phyloP scores from a whole-genome alignment of 37 sponge, comb jelly and placozoan genomes.

The Spongia lamella region DNA sequence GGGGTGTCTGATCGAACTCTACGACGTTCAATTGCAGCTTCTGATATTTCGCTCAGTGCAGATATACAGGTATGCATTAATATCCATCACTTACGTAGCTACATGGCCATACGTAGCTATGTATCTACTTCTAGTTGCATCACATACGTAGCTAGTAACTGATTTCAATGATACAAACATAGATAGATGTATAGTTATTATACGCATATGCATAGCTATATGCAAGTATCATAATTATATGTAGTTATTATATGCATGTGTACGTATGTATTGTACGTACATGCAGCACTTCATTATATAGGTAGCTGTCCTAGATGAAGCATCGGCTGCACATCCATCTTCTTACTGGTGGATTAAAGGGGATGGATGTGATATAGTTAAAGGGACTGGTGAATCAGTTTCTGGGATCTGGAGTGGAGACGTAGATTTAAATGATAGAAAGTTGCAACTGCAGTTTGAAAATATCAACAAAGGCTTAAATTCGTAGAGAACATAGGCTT shows the following conservation, averaged over 20 bases:
- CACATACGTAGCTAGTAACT: too few species aligned
- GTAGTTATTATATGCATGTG: neutral
- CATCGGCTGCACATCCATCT: neutral
- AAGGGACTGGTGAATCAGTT: slow-evolving; percentile 19
- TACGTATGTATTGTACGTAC: too few species aligned
- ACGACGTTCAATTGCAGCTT: slow-evolving; percentile 4
- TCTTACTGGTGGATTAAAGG: slow-evolving; percentile 38
- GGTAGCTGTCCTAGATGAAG: slow-evolving; percentile 11
- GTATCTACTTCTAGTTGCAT: too few species aligned
- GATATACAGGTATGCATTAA: slow-evolving; percentile 6
- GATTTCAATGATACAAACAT: neutral
- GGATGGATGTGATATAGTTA: slow-evolving; percentile 20
- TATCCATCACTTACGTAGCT: too few species aligned
- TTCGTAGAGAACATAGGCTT: neutral
- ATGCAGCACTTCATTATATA: too few species aligned
- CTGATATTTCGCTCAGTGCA: neutral
- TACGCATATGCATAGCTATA: too few species aligned
- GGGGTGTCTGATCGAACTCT: neutral
- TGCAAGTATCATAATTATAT: too few species aligned
- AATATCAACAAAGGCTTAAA: neutral
- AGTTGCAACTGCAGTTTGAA: neutral
- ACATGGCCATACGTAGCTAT: too few species aligned
- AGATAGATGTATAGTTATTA: too few species aligned
- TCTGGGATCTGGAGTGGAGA: slow-evolving; percentile 41
- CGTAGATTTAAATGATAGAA: slow-evolving; percentile 31